phyloP scores from a whole-genome alignment of 1,140 invertebrate species.

The Drosophila watanabei region DNA sequence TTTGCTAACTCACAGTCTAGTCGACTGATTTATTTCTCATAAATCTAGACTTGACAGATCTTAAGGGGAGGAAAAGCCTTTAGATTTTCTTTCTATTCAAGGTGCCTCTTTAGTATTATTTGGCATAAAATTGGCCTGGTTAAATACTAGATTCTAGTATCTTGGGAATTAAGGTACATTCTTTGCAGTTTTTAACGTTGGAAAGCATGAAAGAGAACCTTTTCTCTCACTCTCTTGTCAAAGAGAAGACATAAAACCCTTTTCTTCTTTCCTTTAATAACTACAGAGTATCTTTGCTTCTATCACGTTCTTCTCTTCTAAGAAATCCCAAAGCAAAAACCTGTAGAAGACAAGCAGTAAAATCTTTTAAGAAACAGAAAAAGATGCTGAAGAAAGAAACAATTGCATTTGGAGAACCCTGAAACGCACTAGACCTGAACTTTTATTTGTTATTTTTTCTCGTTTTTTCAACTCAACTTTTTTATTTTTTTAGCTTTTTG shows the following conservation, averaged over 20 bases:
- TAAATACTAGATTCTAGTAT: no score
- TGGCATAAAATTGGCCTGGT: background rate
- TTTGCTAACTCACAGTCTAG: background rate
- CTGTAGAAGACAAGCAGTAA: conserved; percentile 13
- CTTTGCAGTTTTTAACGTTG: background rate
- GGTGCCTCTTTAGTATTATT: background rate
- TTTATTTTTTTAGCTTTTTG: conserved; percentile 24
- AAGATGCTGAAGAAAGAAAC: conserved; percentile 36
- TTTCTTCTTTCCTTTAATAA: no score
- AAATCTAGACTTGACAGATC: background rate
- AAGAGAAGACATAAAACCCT: no score
- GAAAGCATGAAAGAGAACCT: background rate
- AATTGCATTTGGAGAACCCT: conserved; percentile 58
- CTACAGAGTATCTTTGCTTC: background rate
- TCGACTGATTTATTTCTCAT: background rate
- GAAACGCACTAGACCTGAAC: conserved; percentile 75
- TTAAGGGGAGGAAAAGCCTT: background rate
- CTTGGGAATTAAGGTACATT: background rate
- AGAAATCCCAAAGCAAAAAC: conserved; percentile 10
- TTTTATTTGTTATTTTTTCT: conserved; percentile 36
- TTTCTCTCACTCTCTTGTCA: no score
- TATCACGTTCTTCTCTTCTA: background rate
- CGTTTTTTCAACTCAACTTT: conserved; percentile 4
- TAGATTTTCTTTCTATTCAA: background rate
- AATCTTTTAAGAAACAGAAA: conserved; percentile 19